Percentiles rank a stretch among this genome's conserved stretches.
phyloP scores from a whole-genome alignment of 2,113 vertebrate genomes.

The Pycnonotus jocosus region DNA sequence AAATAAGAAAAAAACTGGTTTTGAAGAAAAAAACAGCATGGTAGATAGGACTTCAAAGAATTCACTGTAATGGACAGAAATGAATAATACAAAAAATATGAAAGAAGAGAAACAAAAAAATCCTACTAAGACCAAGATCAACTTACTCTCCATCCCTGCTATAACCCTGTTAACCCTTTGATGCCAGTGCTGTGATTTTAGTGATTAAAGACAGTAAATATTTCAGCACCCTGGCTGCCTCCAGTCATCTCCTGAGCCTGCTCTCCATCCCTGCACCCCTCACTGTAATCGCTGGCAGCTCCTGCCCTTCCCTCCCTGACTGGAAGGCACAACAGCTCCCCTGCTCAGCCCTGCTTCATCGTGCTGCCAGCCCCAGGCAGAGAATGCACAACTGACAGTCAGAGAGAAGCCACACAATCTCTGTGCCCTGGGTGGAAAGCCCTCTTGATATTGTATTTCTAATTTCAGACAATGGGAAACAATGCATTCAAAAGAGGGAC shows the following conservation, averaged over 20 bases:
- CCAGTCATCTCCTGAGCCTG: background rate
- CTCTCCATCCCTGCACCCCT: background rate
- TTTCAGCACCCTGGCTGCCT: background rate
- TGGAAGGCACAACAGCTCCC: background rate
- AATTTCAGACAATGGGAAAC: background rate
- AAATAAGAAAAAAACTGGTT: conserved; percentile 23
- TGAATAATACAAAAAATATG: conserved; percentile 17
- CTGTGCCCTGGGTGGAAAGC: background rate
- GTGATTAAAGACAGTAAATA: background rate
- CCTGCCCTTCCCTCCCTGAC: background rate
- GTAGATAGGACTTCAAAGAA: conserved; percentile 50
- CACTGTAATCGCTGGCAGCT: rapidly evolving
- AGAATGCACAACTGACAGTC: background rate
- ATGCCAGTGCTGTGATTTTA: background rate
- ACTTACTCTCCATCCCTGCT: background rate
- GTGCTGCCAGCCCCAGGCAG: background rate
- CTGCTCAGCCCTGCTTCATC: background rate
- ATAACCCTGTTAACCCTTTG: background rate
- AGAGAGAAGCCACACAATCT: background rate
- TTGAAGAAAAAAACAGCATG: background rate
- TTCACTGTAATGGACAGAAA: conserved; percentile 24
- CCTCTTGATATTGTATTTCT: rapidly evolving
- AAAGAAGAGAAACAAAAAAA: conserved; percentile 32
- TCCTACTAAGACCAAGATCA: background rate
- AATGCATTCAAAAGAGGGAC: conserved; percentile 11